Base-by-base conservation (phyloP, 2,888 invertebrate genomes). In the Branchipolynoe longqiensis region DNA sequence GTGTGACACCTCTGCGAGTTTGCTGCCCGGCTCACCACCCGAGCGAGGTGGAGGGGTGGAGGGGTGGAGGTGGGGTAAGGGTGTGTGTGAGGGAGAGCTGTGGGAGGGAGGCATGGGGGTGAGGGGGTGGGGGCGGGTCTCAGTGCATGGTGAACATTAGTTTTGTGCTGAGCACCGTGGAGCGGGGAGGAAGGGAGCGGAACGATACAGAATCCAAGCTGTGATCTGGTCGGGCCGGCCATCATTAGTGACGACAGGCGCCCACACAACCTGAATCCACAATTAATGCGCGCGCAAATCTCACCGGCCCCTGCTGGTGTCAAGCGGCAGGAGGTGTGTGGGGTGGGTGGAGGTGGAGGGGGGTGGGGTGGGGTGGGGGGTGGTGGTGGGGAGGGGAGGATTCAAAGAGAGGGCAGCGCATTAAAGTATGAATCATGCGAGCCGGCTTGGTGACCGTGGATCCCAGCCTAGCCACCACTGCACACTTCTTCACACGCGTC, bases 351-450 rank as follows among this genome's bases (percentile, higher is more conserved):
- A 78, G n/a, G 48, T 48, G 8, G 8, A 78, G 78, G 78, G 48
- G 48, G 78, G 48, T 41, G 28, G 1, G 25, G 48, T 25, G 36
- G 69, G 78, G 78, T 78, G 78, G 41, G 48, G 48, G 48, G n/a
- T 48, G 48, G 8, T 18, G 48, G 78, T 41, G 48, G 48, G 78
- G 48, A 48, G 28, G 1, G 25, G 48, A 18, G 36, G 69, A 48
- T 78, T 41, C 78, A 78, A 78, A 78, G 78, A 48, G 48, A 41
- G 25, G 8, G 48, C 41, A 48, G 28, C 22, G 78, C 78, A 78
- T 78, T 78, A 78, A 78, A 78, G 78, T 78, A 78, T 78, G 78
- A 78, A 48, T 78, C 78, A 78, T 78, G 41, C 78, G 41, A 28
- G 41, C 48, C 48, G n/a, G 78, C 78, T 31, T 18, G 78, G 78